Percentiles rank a stretch among this genome's conserved stretches.
Evolutionary conservation across 2,113 vertebrate genomes (phyloP).

Genomic region (Pseudorasbora parva): DNA sequence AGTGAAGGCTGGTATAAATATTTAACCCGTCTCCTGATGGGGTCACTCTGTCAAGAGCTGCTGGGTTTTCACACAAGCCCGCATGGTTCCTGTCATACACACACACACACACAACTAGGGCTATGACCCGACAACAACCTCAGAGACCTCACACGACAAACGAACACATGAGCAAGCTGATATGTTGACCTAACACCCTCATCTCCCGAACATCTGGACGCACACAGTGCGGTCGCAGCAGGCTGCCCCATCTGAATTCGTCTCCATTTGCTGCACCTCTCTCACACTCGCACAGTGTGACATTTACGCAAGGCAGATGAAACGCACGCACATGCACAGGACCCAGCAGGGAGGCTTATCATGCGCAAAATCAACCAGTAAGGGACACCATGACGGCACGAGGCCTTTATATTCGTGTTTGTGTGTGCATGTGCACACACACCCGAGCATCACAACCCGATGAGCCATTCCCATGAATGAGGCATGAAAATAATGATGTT

Average conservation of each 20-base stretch:
- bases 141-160: neutral
- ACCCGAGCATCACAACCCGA: neutral
- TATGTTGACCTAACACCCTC: conserved; percentile 1
- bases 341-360: neutral
- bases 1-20: conserved; percentile 46
- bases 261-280: neutral
- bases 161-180: neutral
- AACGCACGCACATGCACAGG: conserved; percentile 21
- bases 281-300: conserved; percentile 1
- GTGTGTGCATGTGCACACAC: neutral
- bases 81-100: conserved; percentile 23
- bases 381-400: neutral
- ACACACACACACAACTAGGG: neutral
- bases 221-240: neutral
- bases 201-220: conserved; percentile 25
- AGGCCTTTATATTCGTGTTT: neutral
- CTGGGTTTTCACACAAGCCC: conserved; percentile 23
- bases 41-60: conserved; percentile 24
- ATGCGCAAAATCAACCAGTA: neutral
- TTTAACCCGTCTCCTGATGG: conserved; percentile 27
- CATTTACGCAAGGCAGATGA: conserved; percentile 37
- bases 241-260: neutral
- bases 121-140: neutral
- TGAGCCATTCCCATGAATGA: conserved; percentile 11
- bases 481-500: neutral